Evolutionary conservation across 2,113 vertebrate genomes (phyloP), one percentile per base, ranked within the genome.

Genomic region (Cavia aperea): DNA sequence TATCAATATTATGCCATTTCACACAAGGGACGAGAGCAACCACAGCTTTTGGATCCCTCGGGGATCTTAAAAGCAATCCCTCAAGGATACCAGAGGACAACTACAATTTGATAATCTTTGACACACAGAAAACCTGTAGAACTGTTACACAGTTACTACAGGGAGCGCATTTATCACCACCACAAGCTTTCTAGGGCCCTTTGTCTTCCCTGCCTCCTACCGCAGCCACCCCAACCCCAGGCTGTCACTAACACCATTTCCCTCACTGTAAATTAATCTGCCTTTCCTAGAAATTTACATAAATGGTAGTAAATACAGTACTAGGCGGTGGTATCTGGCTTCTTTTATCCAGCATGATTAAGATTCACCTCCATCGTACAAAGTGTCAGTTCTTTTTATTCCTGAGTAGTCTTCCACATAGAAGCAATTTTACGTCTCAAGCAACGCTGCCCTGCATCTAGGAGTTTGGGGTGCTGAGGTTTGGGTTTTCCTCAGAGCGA

Each of bases 341-440:
- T 91, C 46, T 86, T 75, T 93, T 24, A 68, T 0, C 51, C 19
- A 65, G 33, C 36, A 75, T 24, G 86, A 56, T 84, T 81, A 95
- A 88, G 62, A 93, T 77, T 90, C 9, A 77, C 70, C 54, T 16
- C 33, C 26, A 7, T 51, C 23, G 3, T 77, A 66, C 14, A 65
- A 54, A 39, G 21, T 58, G 81, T 81, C 21, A 73, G 39, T 13
- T 62, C 26, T 24, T 90, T 81, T 66, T 78, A 77, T 36, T 93
- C 54, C 26, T 63, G 11, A 78, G 46, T 68, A 43, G 43, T 62
- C 75, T 86, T 88, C 62, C 43, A 78, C 31, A 26, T 46, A 75
- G 21, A 85, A 93, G 51, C 15, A 93, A 88, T 85, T 91, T 92
- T 66, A 84, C 8, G 23, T 89, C 21, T 81, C 77, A 85, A 51